phyloP scores from a whole-genome alignment of 2,797 vertebrate species.

The Apogon talboti region DNA sequence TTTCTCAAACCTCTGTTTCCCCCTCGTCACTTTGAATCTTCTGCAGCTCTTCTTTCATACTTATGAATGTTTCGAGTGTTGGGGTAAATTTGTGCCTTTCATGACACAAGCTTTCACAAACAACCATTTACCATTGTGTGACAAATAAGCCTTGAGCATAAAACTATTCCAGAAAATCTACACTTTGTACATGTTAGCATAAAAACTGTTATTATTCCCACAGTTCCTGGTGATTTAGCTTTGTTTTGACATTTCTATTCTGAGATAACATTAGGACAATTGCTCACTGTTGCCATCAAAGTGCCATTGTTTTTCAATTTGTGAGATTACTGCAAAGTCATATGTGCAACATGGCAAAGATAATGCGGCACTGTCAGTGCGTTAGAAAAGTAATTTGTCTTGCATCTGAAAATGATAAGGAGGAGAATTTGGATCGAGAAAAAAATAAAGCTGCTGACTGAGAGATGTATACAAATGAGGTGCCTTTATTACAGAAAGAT shows the following conservation, averaged over 20 bases:
- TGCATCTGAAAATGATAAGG: slow-evolving; percentile 24
- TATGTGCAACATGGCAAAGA: slow-evolving; percentile 15
- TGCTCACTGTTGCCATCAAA: slow-evolving; percentile 17
- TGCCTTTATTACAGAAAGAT: slow-evolving; percentile 38
- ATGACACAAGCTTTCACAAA: slow-evolving; percentile 1
- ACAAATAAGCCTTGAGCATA: background rate
- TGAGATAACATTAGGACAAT: slow-evolving; percentile 14
- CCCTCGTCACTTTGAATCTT: background rate
- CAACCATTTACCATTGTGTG: background rate
- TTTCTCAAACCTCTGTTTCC: background rate
- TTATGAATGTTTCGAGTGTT: background rate
- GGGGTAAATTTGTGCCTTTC: background rate
- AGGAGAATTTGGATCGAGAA: slow-evolving; percentile 25
- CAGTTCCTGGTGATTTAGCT: slow-evolving; percentile 8
- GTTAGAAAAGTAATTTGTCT: slow-evolving; percentile 25
- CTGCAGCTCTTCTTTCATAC: background rate
- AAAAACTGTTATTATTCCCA: slow-evolving; percentile 5
- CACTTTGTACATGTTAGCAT: background rate
- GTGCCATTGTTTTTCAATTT: slow-evolving; percentile 16
- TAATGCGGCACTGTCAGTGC: slow-evolving; percentile 5
- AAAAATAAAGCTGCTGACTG: slow-evolving; percentile 29
- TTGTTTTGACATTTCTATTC: slow-evolving; percentile 30
- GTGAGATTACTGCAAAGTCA: slow-evolving; percentile 18
- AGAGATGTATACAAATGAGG: slow-evolving; percentile 41
- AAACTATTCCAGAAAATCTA: slow-evolving; percentile 2